Evolutionary conservation across 2,797 vertebrate species (phyloP), one percentile per base, ranked within the genome.

Genomic region (Anabas testudineus): DNA sequence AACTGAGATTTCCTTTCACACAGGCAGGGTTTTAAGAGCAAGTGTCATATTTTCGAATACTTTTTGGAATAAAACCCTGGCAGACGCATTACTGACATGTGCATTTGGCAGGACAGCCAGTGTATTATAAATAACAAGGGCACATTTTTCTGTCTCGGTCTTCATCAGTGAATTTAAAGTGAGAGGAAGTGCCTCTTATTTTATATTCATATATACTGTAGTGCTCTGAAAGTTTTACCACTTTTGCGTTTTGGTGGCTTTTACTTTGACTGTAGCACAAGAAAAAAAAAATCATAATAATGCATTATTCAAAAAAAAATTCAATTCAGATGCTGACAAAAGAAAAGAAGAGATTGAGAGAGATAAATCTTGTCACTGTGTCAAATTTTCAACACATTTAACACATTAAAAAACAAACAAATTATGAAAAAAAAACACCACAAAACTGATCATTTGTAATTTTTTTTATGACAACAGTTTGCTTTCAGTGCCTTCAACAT

Each of bases 401-500:
- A 26, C 24, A 26, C 24, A n/a, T 24, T 26, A 26, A n/a, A n/a
- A n/a, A n/a, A n/a, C n/a, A n/a, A n/a, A n/a, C n/a, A n/a, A n/a
- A n/a, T n/a, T n/a, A n/a, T n/a, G n/a, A n/a, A n/a, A n/a, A 36
- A 36, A 13, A 39, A 39, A 13, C 14, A 2, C 37, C 15, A 39
- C 37, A 39, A 39, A 39, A 14, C 4, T 3, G 7, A 36, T 36
- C 28, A 28, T 28, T n/a, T 24, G 2, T 26, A 32, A 10, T 34
- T 34, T 7, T 42, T n/a, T 46, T 24, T 6, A 18, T 9, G 19
- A 19, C 18, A 55, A 32, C 54, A 59, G 21, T 8, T 15, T 28
- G 42, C 52, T 72, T 80, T 78, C 53, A 54, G 43, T 61, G 65
- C 24, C 67, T n/a, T n/a, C n/a, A n/a, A n/a, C n/a, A n/a, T n/a